Evolutionary conservation across 2,888 invertebrate species (phyloP), one percentile per base, ranked within the genome.

Genomic region (Lissonota sp.): DNA sequence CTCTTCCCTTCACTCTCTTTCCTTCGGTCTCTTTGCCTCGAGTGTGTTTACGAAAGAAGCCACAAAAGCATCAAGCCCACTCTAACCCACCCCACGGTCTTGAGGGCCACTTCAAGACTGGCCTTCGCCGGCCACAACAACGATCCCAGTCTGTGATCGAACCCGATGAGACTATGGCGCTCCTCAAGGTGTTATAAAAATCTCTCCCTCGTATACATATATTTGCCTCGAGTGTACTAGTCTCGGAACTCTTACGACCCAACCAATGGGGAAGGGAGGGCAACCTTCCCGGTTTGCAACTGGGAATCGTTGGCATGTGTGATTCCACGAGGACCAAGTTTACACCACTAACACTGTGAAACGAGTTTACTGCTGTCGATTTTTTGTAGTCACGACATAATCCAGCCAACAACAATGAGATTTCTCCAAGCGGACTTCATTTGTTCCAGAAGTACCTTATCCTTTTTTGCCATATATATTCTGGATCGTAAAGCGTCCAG

Each of bases 171-270:
- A 26, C 26, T 26, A 3, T 26, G 26, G 26, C 26, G 26, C 26
- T 26, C 26, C 44, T 44, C 44, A 10, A 44, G 44, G 44, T 44
- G 44, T 6, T 10, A 44, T 6, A 26, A 26, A 26, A 26, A 26
- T 3, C 26, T 26, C 44, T 53, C 10, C 16, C 40, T 70, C 7
- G 55, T 39, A 49, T 44, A 69, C 26, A 26, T 26, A 26, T 26
- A 26, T 26, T 26, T 26, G 26, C 26, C 26, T 26, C 26, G 26
- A 26, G 26, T 26, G 26, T 26, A 26, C 53, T 5, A 58, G 49
- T 53, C 37, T 6, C 39, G 42, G 4, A 16, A 42, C 69, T 12
- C 40, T 67, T 67, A 75, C 67, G 74, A 67, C 44, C 51, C 37
- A 62, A 26, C 26, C 12, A 58, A 58, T 26, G 16, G 14, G 39